A percentile compares a stretch with the other conserved stretches of the same genome.
phyloP scores from a whole-genome alignment of 2,797 vertebrate species.

The Syndactyla subalaris region DNA sequence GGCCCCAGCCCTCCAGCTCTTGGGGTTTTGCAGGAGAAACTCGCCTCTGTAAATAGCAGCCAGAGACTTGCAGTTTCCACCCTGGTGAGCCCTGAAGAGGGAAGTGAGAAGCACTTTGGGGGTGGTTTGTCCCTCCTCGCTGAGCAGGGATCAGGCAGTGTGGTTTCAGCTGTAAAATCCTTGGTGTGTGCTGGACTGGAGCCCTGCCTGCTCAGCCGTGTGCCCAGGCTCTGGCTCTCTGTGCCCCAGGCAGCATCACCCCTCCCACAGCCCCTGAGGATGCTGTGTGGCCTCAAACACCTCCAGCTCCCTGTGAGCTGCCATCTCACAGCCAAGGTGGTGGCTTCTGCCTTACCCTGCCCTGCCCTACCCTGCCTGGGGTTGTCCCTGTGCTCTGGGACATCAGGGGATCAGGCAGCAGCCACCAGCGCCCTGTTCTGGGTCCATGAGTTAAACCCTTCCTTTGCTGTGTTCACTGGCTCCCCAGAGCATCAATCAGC shows the following conservation, averaged over 20 bases:
- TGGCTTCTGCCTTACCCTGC: not conserved
- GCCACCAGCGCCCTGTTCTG: not conserved
- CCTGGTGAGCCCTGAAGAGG: not conserved
- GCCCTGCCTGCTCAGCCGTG: accelerated
- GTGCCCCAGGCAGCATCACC: accelerated
- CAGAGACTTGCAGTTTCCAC: slow-evolving; percentile 37
- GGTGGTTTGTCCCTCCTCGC: slow-evolving; percentile 33
- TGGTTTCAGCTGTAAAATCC: not conserved
- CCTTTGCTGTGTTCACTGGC: not conserved
- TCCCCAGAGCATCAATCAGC: not conserved
- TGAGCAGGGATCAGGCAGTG: not conserved
- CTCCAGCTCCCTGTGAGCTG: not conserved
- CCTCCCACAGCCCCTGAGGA: not conserved
- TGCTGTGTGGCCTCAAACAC: accelerated
- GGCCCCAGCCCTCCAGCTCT: not conserved
- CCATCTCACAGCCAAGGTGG: accelerated
- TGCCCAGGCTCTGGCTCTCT: accelerated
- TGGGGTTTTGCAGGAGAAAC: slow-evolving; percentile 41
- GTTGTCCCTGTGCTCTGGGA: not conserved
- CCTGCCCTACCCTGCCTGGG: not conserved
- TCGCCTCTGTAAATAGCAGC: slow-evolving; percentile 47
- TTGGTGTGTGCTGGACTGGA: accelerated
- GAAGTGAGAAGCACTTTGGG: slow-evolving; percentile 64
- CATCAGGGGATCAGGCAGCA: not conserved
- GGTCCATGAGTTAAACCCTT: not conserved